Base-by-base conservation (phyloP, 2,113 vertebrate species). In the Labeo rohita region DNA sequence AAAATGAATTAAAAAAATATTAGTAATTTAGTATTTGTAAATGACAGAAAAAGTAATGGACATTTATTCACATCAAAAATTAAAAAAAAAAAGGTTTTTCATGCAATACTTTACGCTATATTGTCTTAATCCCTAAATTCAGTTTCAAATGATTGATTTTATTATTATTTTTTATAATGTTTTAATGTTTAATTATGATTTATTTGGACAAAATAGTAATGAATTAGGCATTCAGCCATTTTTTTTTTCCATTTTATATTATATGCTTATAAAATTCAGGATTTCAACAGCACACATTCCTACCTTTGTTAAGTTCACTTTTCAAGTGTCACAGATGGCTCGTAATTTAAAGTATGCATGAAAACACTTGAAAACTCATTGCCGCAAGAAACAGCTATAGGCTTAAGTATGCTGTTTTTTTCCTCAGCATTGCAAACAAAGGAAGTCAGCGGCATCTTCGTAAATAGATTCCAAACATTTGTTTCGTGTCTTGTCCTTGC, bases 401-500 rank as follows among this genome's bases (percentile, higher is more conserved):
- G 39, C 50, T 56, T 36, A 56, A 56, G 15, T 6, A 49, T 34
- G 9, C 16, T 59, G 28, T 56, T 34, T 39, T 18, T 50, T 3
- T 36, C 34, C 52, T 59, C 28, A 39, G 6, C 9, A 18, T 21
- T 77, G 7, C 49, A 5, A 77, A 77, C 49, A 77, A 10, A 54
- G 49, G 50, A 54, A 77, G 23, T 76, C 49, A 54, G 16, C 16
- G 2, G 10, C 50, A 76, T 63, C 7, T 63, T 80, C 1, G 2
- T 61, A 1, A 78, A 43, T 61, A 36, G 21, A 65, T n/a, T 85
- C 52, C 36, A 39, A 79, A 43, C 34, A 54, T 39, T 15, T 85
- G 74, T 80, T 80, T 49, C 1, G 23, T 49, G 34, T 84, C 16
- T 76, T 77, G 83, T 84, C 52, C 65, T n/a, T 83, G 66, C 34